Conservation (phyloP, 2,888 invertebrate species). For the Pandemis cinnamomeana region DNA sequence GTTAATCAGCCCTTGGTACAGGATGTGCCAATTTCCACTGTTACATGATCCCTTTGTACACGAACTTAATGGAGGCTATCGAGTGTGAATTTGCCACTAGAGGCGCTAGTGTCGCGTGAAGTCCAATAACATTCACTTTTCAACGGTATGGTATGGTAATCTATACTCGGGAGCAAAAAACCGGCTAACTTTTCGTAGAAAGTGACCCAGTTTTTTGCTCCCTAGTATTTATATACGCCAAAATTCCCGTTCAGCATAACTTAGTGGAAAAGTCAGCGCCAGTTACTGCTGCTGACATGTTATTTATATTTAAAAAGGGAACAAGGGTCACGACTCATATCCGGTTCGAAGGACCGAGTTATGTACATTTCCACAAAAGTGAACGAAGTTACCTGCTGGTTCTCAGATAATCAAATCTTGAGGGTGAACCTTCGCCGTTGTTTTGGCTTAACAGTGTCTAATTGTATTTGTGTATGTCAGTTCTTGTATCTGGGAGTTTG, state of each 20-base stretch:
- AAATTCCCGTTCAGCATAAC: neutral
- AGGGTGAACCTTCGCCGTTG: neutral
- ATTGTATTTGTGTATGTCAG: neutral
- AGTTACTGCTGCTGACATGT: neutral
- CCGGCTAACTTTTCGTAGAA: no score
- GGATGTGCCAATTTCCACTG: constrained; percentile 7
- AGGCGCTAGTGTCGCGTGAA: no score
- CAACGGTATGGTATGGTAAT: no score
- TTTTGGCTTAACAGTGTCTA: neutral
- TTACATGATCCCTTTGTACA: constrained; percentile 10
- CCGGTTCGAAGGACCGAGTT: constrained; percentile 10
- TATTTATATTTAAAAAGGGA: neutral
- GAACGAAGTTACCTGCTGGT: neutral
- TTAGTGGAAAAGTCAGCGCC: constrained; percentile 4
- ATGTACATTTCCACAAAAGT: neutral
- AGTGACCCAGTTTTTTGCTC: no score
- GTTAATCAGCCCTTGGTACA: constrained; percentile 5
- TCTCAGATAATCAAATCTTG: constrained; percentile 5
- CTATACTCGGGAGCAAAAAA: no score
- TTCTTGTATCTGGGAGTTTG: no score
- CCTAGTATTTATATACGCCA: neutral
- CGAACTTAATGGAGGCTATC: neutral
- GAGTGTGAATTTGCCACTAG: no score
- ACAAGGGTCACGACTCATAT: neutral
- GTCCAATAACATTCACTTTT: no score